Evolutionary conservation across 2,113 vertebrate species (phyloP), one percentile per base, ranked within the genome.

Genomic region (Delphinus delphis): DNA sequence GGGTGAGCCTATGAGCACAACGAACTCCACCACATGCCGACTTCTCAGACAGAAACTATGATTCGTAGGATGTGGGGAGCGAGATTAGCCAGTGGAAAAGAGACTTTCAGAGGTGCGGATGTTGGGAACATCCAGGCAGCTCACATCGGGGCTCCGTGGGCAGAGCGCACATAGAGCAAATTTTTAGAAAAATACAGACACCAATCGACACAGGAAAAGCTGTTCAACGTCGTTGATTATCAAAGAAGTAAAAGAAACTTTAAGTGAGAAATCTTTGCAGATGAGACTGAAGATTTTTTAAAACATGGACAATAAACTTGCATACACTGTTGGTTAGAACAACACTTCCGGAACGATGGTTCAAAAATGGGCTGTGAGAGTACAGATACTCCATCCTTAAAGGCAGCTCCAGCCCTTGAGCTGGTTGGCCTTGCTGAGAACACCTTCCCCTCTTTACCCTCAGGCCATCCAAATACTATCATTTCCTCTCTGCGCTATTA

Each of bases 141-240:
- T 58, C 36, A 21, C 0, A 0, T n/a, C 0, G 2, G 3, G 4
- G 13, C 65, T 36, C 31, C 0, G 0, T 33, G 28, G 23, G 9
- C 83, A 93, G 38, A 84, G 44, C 2, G 4, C 2, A 15, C 0
- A 2, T 0, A 93, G 26, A 94, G 2, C 4, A 63, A 44, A 47
- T 71, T 60, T n/a, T 82, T 86, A 79, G 73, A 65, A 77, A 95
- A 82, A 41, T 36, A 20, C 1, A 84, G 47, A 53, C 9, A 74
- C 6, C 31, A 62, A 41, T 50, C 4, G 20, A 21, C 20, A 53
- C 14, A 81, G 33, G 60, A 55, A 60, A 80, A 60, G 8, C 6
- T 28, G 33, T n/a, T 86, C 28, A 70, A 5, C 1, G 26, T 71
- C 26, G 47, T 21, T 71, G 36, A 67, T 65, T n/a, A 53, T 47